Evolutionary conservation across 2,113 vertebrate genomes (phyloP).

Genomic region (Myotis yumanensis): DNA sequence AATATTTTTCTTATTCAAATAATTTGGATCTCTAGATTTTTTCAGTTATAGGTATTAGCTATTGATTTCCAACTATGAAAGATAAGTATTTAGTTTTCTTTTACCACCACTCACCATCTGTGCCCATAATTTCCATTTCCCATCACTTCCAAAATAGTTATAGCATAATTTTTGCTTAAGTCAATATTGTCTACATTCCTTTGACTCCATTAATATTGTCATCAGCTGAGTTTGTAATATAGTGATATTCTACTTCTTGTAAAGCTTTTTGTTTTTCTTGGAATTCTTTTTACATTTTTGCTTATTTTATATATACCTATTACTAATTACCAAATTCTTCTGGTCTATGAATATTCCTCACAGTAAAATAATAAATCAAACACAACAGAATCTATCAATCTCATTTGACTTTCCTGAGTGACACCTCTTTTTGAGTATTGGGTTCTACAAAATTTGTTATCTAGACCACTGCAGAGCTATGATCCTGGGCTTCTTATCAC

Average conservation of each 20-base stretch:
- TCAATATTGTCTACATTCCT: background rate
- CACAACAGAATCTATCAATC: background rate
- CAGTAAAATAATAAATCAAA: conserved; percentile 10
- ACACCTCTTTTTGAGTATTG: background rate
- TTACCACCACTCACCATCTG: background rate
- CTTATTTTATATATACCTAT: background rate
- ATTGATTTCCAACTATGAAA: background rate
- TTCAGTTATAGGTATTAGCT: background rate
- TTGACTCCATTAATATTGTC: background rate
- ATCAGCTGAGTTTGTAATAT: background rate
- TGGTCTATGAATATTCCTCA: background rate
- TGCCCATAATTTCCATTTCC: background rate
- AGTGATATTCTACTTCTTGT: conserved; percentile 23
- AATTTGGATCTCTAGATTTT: background rate
- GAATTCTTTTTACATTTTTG: background rate
- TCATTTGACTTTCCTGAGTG: background rate
- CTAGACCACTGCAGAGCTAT: background rate
- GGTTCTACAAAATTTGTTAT: background rate
- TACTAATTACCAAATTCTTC: background rate
- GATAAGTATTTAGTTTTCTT: background rate
- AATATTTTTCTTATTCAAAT: background rate
- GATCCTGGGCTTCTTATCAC: background rate
- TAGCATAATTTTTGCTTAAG: background rate
- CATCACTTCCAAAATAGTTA: background rate
- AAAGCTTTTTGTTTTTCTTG: background rate